Base-by-base conservation (phyloP, 2,113 vertebrate genomes). In the Ophthalmolycus amberensis region DNA sequence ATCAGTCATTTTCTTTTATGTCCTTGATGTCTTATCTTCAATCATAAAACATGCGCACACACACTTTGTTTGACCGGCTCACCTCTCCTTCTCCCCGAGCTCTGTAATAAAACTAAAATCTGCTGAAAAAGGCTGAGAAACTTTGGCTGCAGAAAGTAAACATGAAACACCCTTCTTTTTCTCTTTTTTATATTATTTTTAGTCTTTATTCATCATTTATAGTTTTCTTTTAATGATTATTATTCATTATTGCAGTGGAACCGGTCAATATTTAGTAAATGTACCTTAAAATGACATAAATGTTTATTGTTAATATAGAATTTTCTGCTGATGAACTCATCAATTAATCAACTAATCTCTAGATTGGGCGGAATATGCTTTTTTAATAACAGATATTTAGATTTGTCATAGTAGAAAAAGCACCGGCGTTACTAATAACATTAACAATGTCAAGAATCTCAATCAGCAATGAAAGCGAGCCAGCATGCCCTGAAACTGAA, bases 11-110 rank as follows among this genome's bases (percentile, higher is more conserved):
- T 77, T 58, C 37, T 70, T 78, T 58, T 25, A 83, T 83, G 50
- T 63, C 46, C 67, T 63, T 18, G 29, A 22, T 29, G 29, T 54
- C 83, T 85, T 77, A 83, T 85, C 83, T 85, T 80, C 65, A 78
- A 6, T 78, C 54, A 62, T 80, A 80, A 80, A 80, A 75, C 69
- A 78, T 1, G 65, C 12, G 15, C 25, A 48, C 72, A 64, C 29
- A 60, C 56, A 60, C 38, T 63, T 29, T 79, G 83, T 75, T 81
- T 77, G 73, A 59, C n/a, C 56, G 10, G 60, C 42, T 73, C 63
- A 52, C 46, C 60, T 56, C 65, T 44, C 70, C 70, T 3, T 67
- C 38, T 22, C 75, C 60, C 48, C 27, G 27, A 20, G 3, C 40
- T 73, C 29, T 67, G 25, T 48, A 74, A 66, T 48, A 70, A 44